Base-by-base conservation (phyloP, 2,888 invertebrate genomes). In the Parnassius apollo region DNA sequence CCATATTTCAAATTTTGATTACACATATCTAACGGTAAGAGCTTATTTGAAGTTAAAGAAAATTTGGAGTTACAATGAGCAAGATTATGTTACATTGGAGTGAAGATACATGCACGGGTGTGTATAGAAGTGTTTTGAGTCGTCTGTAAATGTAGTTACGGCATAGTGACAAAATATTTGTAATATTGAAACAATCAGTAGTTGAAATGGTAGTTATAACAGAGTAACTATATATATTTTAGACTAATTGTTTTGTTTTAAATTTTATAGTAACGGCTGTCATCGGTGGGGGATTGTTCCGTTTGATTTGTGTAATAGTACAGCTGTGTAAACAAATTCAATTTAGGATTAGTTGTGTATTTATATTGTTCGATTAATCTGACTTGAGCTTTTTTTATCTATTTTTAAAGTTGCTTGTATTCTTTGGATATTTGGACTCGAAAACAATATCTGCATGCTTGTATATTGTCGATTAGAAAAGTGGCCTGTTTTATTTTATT, bases 291-390 rank as follows among this genome's bases (percentile, higher is more conserved):
- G 72, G 73, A 71, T 64, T 65, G 69, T 69, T 69, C 64, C 61
- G 67, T 69, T 67, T 13, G 59, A 65, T 65, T 69, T 76, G 77
- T 78, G 1, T 18, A 18, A 25, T 25, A 25, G 25, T 7, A 77
- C 77, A 77, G 78, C 69, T 10, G 63, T 69, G 65, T 77, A 77
- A 75, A 74, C 73, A 77, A 75, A 74, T 74, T 73, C 73, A 68
- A 71, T 70, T 69, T 77, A 73, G 71, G 66, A 51, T 56, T 76
- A 75, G 69, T 67, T 69, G 62, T 60, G 63, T 64, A 65, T 56
- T 65, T 53, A 65, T 71, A 67, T 74, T 73, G 67, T 72, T 76
- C 67, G 64, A 66, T 72, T 70, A 66, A 74, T 75, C 73, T 68
- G 65, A 68, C 58, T 25, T 51, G 54, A 52, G 48, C 65, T 55